phyloP scores from a whole-genome alignment of 2,113 vertebrate species.

The Colistium nudipinnis region DNA sequence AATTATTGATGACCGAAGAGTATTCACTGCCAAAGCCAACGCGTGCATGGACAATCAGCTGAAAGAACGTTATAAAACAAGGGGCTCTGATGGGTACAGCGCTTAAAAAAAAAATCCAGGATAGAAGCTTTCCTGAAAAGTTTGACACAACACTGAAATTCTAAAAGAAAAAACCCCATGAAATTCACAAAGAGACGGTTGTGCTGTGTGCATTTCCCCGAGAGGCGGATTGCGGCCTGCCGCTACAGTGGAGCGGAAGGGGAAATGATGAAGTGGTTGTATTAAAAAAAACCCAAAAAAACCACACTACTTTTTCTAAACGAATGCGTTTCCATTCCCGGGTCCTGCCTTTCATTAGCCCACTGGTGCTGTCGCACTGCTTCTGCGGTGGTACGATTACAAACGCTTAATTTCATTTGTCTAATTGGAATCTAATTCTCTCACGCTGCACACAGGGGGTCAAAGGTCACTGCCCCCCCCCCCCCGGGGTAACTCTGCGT shows the following conservation, averaged over 20 bases:
- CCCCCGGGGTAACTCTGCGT: slow-evolving; percentile 19
- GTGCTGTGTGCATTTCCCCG: slow-evolving; percentile 18
- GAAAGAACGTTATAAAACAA: slow-evolving; percentile 16
- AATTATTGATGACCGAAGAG: slow-evolving; percentile 71
- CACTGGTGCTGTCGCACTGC: slow-evolving; percentile 36
- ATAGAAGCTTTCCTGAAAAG: slow-evolving; percentile 29
- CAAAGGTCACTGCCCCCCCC: slow-evolving; percentile 6
- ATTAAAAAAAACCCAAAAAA: too few relatives aligned
- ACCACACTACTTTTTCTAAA: too few relatives aligned
- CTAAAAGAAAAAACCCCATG: slow-evolving; percentile 2
- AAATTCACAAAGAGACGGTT: background rate
- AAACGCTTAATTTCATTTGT: slow-evolving; percentile 50
- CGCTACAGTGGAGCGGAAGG: slow-evolving; percentile 1
- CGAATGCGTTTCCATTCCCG: background rate
- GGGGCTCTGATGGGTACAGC: background rate
- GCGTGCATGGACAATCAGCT: slow-evolving; percentile 39
- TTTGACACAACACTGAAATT: background rate
- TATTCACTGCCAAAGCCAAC: slow-evolving; percentile 41
- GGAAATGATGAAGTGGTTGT: background rate
- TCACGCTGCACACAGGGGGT: slow-evolving; percentile 21
- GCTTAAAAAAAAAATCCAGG: slow-evolving; percentile 11
- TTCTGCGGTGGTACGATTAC: slow-evolving; percentile 39
- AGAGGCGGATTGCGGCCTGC: slow-evolving; percentile 36
- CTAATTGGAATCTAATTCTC: slow-evolving; percentile 53
- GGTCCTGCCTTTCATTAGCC: slow-evolving; percentile 24